phyloP scores from a whole-genome alignment of 2,888 invertebrate species.

The Folsomia candida region DNA sequence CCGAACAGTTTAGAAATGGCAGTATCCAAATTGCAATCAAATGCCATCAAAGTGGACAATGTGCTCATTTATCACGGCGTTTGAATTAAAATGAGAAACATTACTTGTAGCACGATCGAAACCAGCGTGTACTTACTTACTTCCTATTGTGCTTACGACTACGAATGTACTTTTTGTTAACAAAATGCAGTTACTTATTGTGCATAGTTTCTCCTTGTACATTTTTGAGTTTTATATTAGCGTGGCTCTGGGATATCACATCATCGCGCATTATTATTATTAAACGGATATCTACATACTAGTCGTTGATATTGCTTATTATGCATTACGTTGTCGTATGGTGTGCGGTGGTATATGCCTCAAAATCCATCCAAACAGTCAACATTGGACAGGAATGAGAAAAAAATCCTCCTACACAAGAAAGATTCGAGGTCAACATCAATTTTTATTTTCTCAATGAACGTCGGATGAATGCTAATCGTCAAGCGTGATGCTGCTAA shows the following conservation, averaged over 20 bases:
- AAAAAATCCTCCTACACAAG: slow-evolving; percentile 20
- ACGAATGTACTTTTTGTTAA: not conserved
- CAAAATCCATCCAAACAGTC: not conserved
- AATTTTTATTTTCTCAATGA: slow-evolving; percentile 41
- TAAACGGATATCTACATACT: too few species aligned
- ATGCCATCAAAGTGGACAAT: not conserved
- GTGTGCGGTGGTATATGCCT: not conserved
- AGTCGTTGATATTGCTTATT: not conserved
- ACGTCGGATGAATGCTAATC: slow-evolving; percentile 48
- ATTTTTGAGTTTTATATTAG: not conserved
- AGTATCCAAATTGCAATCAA: too few species aligned
- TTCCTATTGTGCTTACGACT: too few species aligned
- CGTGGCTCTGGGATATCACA: too few species aligned
- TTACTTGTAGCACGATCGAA: not conserved
- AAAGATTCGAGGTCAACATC: slow-evolving; percentile 43
- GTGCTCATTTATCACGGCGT: not conserved
- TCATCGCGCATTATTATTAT: too few species aligned
- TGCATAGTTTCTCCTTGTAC: not conserved
- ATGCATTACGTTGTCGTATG: not conserved
- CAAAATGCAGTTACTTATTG: not conserved
- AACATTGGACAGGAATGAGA: not conserved
- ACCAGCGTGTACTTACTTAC: not conserved
- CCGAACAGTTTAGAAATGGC: not conserved
- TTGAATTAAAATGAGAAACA: not conserved
- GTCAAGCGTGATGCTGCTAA: slow-evolving; percentile 26